Conservation (phyloP, 92 coral and sea anemone genomes). For the Siderastrea siderea region DNA sequence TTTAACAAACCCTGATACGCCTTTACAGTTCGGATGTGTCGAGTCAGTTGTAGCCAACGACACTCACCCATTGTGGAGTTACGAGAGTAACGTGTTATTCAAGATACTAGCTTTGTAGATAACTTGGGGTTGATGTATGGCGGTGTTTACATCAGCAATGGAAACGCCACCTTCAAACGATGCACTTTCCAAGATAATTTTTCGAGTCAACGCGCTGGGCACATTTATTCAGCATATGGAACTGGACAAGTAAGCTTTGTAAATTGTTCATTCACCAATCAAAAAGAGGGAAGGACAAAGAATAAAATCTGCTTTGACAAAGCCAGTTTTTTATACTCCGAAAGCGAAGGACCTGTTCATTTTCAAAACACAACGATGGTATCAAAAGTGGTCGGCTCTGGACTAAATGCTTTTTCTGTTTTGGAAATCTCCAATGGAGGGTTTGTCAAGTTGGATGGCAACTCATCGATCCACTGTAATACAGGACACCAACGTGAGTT, state of each 20-base stretch:
- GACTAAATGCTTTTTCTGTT: neutral
- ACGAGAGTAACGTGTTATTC: conserved; percentile 33
- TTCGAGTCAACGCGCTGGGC: too few relatives aligned
- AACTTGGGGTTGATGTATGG: conserved; percentile 17
- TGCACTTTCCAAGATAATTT: too few relatives aligned
- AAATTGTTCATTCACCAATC: neutral
- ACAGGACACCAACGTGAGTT: neutral
- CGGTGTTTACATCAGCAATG: conserved; percentile 34
- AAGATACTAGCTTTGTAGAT: conserved; percentile 29
- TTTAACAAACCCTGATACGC: neutral
- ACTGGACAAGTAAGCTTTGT: too few relatives aligned
- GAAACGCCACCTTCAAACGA: conserved; percentile 12
- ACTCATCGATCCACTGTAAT: conserved; percentile 11
- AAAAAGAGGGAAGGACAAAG: neutral
- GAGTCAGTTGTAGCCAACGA: neutral
- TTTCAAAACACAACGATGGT: conserved; percentile 24
- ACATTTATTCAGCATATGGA: too few relatives aligned
- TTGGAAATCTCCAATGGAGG: conserved; percentile 26
- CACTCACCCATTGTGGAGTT: conserved; percentile 46
- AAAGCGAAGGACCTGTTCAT: too few relatives aligned
- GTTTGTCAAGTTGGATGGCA: conserved; percentile 13
- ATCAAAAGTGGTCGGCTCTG: neutral
- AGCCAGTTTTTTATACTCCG: too few relatives aligned
- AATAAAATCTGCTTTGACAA: neutral
- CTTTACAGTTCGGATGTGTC: neutral